These are phyloP conservation scores for Sebastolobus altivelis DNA, from an alignment of 2,797 vertebrate genomes.

Conservation along the genomic window DNA sequence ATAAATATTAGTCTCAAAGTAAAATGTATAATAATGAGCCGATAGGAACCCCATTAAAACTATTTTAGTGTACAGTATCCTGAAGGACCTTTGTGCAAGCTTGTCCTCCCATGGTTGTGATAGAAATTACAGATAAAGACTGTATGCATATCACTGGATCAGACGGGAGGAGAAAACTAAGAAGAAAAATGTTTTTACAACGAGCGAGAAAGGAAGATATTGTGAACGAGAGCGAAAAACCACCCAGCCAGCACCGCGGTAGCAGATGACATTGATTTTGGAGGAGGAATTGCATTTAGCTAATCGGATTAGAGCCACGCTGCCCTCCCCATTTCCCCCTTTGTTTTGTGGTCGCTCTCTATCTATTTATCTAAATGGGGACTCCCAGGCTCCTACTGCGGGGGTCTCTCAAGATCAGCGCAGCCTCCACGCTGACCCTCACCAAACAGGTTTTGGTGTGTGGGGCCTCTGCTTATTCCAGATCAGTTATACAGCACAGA, in stretches of 20 bases:
- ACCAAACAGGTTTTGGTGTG: slow-evolving; percentile 41
- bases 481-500: background rate
- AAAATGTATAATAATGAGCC: background rate
- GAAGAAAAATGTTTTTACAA: slow-evolving; percentile 42
- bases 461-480: slow-evolving; percentile 26
- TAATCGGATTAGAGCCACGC: slow-evolving; percentile 83
- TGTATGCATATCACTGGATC: slow-evolving; percentile 15
- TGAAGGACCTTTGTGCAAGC: background rate
- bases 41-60: background rate
- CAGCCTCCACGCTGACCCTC: slow-evolving; percentile 32
- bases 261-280: slow-evolving; percentile 85
- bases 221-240: slow-evolving; percentile 40
- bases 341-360: slow-evolving; percentile 82
- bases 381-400: slow-evolving; percentile 68
- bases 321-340: slow-evolving; percentile 78
- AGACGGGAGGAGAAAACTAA: slow-evolving; percentile 13
- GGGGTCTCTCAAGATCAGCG: slow-evolving; percentile 57
- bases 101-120: slow-evolving; percentile 8
- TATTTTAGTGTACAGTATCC: background rate
- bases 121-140: slow-evolving; percentile 35
- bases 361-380: slow-evolving; percentile 82
- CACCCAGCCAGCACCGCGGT: slow-evolving; percentile 47
- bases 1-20: background rate
- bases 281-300: slow-evolving; percentile 83
- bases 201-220: slow-evolving; percentile 41